phyloP scores from a whole-genome alignment of 30 jellyfish, hydroid and myxozoan genomes.

The Nemopilema nomurai region DNA sequence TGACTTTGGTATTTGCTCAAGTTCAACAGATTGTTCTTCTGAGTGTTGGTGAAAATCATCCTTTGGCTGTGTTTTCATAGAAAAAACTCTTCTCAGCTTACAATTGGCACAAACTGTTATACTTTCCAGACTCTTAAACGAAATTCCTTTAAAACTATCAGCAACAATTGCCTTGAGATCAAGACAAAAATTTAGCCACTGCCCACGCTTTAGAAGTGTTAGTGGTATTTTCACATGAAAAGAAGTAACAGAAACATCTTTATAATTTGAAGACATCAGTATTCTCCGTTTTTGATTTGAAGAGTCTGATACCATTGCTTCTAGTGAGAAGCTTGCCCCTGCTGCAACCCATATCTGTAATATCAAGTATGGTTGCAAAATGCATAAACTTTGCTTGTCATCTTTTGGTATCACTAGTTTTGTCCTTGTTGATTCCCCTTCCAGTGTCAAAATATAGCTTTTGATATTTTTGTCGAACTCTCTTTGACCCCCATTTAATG shows the following conservation, averaged over 20 bases:
- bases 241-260: constrained; percentile 80
- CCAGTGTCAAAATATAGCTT: constrained; percentile 58
- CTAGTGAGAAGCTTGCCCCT: constrained; percentile 73
- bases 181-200: constrained; percentile 83
- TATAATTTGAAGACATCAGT: constrained; percentile 72
- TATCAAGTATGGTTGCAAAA: constrained; percentile 73
- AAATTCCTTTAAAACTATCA: constrained; percentile 63
- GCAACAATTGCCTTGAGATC: constrained; percentile 65
- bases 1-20: constrained; percentile 55
- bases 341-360: constrained; percentile 66
- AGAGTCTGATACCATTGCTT: constrained; percentile 55
- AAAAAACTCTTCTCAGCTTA: constrained; percentile 69
- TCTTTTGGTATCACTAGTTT: constrained; percentile 79
- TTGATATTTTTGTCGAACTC: constrained; percentile 78
- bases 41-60: constrained; percentile 28
- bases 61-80: constrained; percentile 72
- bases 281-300: constrained; percentile 74
- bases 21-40: background rate
- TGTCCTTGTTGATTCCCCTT: constrained; percentile 89
- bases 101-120: constrained; percentile 81
- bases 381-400: constrained; percentile 61
- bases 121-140: constrained; percentile 61
- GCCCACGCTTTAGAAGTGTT: constrained; percentile 41
- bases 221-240: constrained; percentile 89
- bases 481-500: constrained; percentile 61